Base-by-base conservation (phyloP, 2,797 vertebrate genomes). In the Carduelis carduelis region DNA sequence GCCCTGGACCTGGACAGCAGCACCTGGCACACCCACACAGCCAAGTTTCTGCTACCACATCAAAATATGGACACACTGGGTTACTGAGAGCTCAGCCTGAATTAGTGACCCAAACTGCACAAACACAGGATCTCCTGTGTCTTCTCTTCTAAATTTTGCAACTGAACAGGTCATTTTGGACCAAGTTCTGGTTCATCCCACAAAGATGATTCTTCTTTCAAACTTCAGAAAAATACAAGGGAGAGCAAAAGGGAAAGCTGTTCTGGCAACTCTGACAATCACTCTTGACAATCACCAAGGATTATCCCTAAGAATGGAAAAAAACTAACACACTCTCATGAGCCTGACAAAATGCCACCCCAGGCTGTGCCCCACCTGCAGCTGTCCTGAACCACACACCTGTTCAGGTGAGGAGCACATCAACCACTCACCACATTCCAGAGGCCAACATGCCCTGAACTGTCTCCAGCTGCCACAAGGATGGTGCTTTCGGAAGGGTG, bases 381-480 rank as follows among this genome's bases (percentile, higher is more conserved):
- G 4, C 55, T 61, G 2, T 14, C 59, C 63, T 18, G 22, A 57
- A 19, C 2, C 53, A 4, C 18, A n/a, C 28, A 56, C 18, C 64
- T 37, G 71, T 5, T 28, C 19, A n/a, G 77, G 32, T 6, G 28
- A 57, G 6, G 9, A 30, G 69, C 55, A 21, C 34, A 27, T 9
- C 6, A 55, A 49, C 6, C 87, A 94, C 98, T 95, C 93, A 99
- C 99, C 97, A 98, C 69, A 21, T 98, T 98, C 98, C 99, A 99
- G 55, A 99, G 98, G 61, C 98, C 99, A 18, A 99, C 37, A 35
- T 98, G 97, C 4, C 99, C 99, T 5, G 3, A 41, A 66, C 90
- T 98, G 97, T 99, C 98, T 39, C 99, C 99, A 12, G 98, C 98
- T 32, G 99, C 99, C 96, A 99, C 96, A 4, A 99, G 91, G 87